Conservation (phyloP, 2,888 invertebrate species). For the Drosophila niveifrons region DNA sequence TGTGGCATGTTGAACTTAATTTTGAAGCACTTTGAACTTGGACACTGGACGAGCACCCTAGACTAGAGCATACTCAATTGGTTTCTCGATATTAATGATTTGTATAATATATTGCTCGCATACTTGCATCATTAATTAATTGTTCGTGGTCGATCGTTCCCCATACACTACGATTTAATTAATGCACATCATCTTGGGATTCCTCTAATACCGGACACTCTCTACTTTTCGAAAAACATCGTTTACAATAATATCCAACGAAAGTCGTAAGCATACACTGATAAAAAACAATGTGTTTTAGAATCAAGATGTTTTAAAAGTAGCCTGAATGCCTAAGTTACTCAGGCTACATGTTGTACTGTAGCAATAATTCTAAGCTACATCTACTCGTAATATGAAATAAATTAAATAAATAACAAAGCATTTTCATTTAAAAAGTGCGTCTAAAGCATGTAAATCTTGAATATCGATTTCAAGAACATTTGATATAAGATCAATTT, state of each 20-base stretch:
- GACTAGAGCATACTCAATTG: not conserved
- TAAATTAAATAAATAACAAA: too few relatives aligned
- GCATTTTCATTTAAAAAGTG: too few relatives aligned
- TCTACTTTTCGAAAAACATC: not conserved
- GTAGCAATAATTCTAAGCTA: too few relatives aligned
- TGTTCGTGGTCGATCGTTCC: slow-evolving; percentile 25
- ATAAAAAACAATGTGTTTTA: too few relatives aligned
- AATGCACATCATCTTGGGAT: slow-evolving; percentile 56
- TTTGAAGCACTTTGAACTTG: slow-evolving; percentile 6
- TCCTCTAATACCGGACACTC: slow-evolving; percentile 49
- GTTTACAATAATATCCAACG: not conserved
- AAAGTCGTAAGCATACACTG: not conserved
- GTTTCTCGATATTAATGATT: slow-evolving; percentile 1
- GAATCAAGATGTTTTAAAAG: too few relatives aligned
- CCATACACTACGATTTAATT: slow-evolving; percentile 37
- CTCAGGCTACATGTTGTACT: too few relatives aligned
- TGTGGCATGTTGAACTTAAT: not conserved
- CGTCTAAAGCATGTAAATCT: too few relatives aligned
- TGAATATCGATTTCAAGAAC: too few relatives aligned
- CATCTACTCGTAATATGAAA: too few relatives aligned
- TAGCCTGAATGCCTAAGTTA: too few relatives aligned
- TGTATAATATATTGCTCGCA: not conserved
- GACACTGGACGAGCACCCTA: not conserved
- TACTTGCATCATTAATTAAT: slow-evolving; percentile 39
- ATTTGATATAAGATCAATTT: too few relatives aligned